Base-by-base conservation (phyloP, 2,888 invertebrate species). In the Acanthacorydalis orientalis region DNA sequence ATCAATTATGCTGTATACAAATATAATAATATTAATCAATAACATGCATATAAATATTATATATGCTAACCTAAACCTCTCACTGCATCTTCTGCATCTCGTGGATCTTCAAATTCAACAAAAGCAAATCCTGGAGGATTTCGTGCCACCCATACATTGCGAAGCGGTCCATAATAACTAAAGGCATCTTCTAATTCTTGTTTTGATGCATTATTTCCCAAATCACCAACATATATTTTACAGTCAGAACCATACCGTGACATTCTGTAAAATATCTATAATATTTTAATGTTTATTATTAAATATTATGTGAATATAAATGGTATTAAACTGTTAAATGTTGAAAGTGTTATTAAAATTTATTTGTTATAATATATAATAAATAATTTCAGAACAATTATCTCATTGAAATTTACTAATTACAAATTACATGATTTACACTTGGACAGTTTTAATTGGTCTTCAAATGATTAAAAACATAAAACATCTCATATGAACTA, bases 131-230 rank as follows among this genome's bases (percentile, higher is more conserved):
- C 95, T 49, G 95, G 92, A 11, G 90, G 91, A 65, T 95, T 92
- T 55, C 93, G 75, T 0, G 95, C 95, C n/a, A 96, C 92, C 95
- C 95, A 96, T 42, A 95, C 93, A 69, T 90, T 93, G 58, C 88
- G 77, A 56, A 95, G 68, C 1, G 88, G 84, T 10, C 95, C 95
- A 61, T 91, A 95, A 58, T 90, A 85, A 50, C 85, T 81, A 68
- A 95, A 96, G 12, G 89, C 86, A 64, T 90, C 87, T 69, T 95
- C 93, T 48, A 91, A 72, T 67, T 92, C 92, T 58, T 90, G 87
- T 68, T 92, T 91, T 51, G 90, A 86, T 33, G 93, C 92, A 58
- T 78, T 83, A 60, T 81, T 83, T 43, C 93, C 92, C 60, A 96
- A 74, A 70, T 95, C 93, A 47, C 95, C 96, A 23, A 96, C 91